Evolutionary conservation across 2,888 invertebrate genomes (phyloP), one percentile per base, ranked within the genome.

Genomic region (Urechis unicinctus): DNA sequence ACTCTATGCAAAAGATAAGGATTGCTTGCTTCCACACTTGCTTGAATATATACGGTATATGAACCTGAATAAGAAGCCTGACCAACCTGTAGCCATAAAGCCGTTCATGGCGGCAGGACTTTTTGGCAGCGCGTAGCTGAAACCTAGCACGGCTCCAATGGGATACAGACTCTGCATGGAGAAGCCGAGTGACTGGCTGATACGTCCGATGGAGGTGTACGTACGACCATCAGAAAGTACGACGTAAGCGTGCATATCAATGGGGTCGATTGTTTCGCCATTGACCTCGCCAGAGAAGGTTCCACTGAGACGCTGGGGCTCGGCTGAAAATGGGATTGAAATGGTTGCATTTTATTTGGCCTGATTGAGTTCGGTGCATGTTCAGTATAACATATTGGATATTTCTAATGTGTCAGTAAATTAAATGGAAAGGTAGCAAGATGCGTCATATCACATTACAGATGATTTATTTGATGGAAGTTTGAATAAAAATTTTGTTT

Each of bases 221-320:
- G 88, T 86, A 63, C 75, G 61, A 1, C 74, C 75, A 44, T 74
- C 74, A 28, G 64, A 64, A 55, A 91, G 88, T 3, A 93, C 88
- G 1, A 96, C 86, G 77, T 95, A 97, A 0, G 92, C 88, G 78
- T 96, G 95, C 58, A 96, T 81, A 72, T 92, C 89, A 57, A 87
- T 85, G 57, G 87, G 85, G 30, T 85, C 83, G 2, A 94, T 80
- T 13, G 82, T 78, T 44, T 86, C 80, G 13, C 87, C 87, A 74
- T 96, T 96, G 28, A 98, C 79, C 53, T 83, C 82, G 6, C 94
- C 93, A 57, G 83, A 85, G n/a, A 97, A 82, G 73, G 88, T 88
- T 9, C 97, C 97, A 58, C 88, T 89, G 13, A 94, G 88, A 68
- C 96, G 83, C 49, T 94, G 82, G 0, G 95, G 91, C 2, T 85